Conservation (phyloP, 2,113 vertebrate species). For the Hippocampus abdominalis region DNA sequence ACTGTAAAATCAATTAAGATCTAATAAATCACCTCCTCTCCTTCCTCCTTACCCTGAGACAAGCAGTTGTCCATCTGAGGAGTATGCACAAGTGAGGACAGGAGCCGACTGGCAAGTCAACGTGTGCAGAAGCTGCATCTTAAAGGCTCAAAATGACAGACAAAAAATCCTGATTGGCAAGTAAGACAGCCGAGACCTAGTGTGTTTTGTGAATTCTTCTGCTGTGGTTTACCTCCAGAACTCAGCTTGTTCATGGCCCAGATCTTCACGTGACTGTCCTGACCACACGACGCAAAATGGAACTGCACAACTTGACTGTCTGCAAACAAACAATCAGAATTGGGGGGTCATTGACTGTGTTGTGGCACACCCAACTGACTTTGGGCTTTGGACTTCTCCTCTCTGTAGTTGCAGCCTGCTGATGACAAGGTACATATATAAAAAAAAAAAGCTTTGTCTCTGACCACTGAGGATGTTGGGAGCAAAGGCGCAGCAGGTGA, state of each 20-base stretch:
- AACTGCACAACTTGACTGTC: slow-evolving; percentile 69
- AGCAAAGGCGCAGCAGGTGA: slow-evolving; percentile 88
- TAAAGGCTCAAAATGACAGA: slow-evolving; percentile 69
- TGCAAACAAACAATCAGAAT: slow-evolving; percentile 45
- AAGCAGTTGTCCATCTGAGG: slow-evolving; percentile 82
- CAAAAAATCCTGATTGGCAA: background rate
- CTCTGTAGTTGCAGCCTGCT: background rate
- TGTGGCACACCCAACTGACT: background rate
- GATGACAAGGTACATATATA: background rate
- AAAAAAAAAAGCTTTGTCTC: background rate
- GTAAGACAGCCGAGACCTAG: background rate
- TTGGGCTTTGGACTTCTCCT: background rate
- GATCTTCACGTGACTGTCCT: slow-evolving; percentile 86
- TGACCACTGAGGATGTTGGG: slow-evolving; percentile 68
- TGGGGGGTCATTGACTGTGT: background rate
- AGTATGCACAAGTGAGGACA: slow-evolving; percentile 87
- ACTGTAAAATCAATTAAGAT: too few relatives aligned
- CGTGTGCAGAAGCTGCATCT: slow-evolving; percentile 77
- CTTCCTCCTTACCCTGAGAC: slow-evolving; percentile 79
- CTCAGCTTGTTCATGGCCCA: slow-evolving; percentile 76
- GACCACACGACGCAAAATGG: slow-evolving; percentile 87
- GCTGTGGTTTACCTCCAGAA: slow-evolving; percentile 70
- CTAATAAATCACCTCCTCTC: too few relatives aligned
- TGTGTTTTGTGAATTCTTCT: background rate
- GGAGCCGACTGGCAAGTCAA: slow-evolving; percentile 82